Percentiles rank a stretch among this genome's conserved stretches.
Evolutionary conservation across 2,113 vertebrate species (phyloP).

Genomic region (Callopanchax toddi): DNA sequence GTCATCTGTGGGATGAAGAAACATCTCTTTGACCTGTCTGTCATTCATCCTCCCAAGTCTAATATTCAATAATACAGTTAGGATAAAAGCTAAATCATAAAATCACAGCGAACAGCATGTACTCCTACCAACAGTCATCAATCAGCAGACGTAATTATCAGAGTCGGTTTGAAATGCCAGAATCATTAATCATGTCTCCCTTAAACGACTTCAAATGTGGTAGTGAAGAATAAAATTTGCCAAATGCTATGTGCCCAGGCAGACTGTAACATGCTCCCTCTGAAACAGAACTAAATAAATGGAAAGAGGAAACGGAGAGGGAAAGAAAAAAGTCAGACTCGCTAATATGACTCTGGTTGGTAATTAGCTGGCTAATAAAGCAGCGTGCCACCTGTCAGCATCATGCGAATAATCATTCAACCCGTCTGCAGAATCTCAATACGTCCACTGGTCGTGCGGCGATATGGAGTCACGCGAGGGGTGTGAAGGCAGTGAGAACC

Average conservation of each 20-base stretch:
- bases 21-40: conserved; percentile 45
- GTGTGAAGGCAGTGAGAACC: conserved; percentile 13
- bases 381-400: conserved; percentile 48
- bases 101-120: conserved; percentile 29
- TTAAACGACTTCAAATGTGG: conserved; percentile 44
- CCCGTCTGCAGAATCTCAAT: conserved; percentile 15
- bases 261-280: conserved; percentile 33
- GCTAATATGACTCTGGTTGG: conserved; percentile 35
- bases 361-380: conserved; percentile 58
- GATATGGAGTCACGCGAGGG: conserved; percentile 14
- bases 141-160: conserved; percentile 53
- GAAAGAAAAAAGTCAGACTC: conserved; percentile 5
- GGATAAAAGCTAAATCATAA: conserved; percentile 33
- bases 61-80: conserved; percentile 40
- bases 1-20: conserved; percentile 34
- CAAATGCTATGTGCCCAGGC: conserved; percentile 11
- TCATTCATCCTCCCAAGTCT: conserved; percentile 18
- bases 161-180: conserved; percentile 52
- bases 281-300: conserved; percentile 16
- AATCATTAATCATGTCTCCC: conserved; percentile 43
- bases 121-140: conserved; percentile 27
- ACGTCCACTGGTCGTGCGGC: conserved; percentile 27
- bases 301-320: conserved; percentile 2
- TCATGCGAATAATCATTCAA: conserved; percentile 28
- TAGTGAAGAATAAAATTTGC: conserved; percentile 21